Evolutionary conservation across 2,888 invertebrate genomes (phyloP), one percentile per base, ranked within the genome.

Genomic region (Icerya purchasi): DNA sequence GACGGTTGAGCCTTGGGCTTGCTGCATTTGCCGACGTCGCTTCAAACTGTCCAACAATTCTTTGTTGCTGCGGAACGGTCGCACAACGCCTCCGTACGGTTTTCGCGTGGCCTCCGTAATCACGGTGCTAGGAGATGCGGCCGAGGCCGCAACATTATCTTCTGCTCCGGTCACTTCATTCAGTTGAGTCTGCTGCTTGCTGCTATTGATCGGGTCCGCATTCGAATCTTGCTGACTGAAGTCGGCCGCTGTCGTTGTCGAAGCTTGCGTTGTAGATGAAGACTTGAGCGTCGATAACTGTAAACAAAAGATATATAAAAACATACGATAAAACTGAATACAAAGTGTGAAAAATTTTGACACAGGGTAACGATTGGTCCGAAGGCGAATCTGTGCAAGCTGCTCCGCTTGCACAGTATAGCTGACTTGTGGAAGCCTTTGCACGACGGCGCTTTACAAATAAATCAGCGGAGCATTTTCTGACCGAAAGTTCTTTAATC

Each of bases 31-130:
- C 53, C 66, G 55, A 24, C 67, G 52, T 36, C 66, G 61, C 60
- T 66, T 66, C 51, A 67, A 61, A 14, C 65, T 61, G 58, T 66
- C 67, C n/a, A 67, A 62, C 20, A 67, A 64, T 50, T 66, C 66
- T 51, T 63, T 60, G 61, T 66, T 66, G 61, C 65, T 65, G 5
- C 66, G 62, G 63, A 66, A 66, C 2, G 66, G 67, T 14, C 66
- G 58, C 1, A 66, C 63, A 2, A 63, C 64, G 10, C 65, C 65
- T 2, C 22, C 23, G 18, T 18, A 10, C n/a, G 23, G 52, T 25
- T 57, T 57, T 23, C 21, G 56, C 1, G 60, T 22, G 14, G 50
- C 22, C 23, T 60, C 60, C 14, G 60, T 57, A 21, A 36, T 60
- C 18, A 53, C 18, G 19, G 53, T 36, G n/a, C 20, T 21, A 18